These are phyloP conservation scores for Danio jaintianensis DNA, from an alignment of 2,797 vertebrate species.

Conservation along the genomic window DNA sequence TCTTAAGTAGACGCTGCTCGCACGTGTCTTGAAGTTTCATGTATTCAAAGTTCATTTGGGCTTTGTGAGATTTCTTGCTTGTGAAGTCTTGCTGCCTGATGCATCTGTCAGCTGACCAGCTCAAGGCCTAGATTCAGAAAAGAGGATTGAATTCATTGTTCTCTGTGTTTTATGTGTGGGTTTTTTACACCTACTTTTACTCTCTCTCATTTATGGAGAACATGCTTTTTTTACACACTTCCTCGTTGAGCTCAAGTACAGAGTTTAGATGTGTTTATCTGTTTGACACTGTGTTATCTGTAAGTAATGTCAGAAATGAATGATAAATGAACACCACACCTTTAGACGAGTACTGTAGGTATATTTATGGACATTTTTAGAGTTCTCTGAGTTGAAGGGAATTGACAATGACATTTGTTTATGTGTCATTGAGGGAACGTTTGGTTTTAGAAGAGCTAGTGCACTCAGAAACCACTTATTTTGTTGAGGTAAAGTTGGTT, in stretches of 20 bases:
- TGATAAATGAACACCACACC: neutral
- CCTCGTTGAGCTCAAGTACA: neutral
- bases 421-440: neutral
- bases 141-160: slow-evolving; percentile 20
- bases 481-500: too few relatives aligned
- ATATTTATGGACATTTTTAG: neutral
- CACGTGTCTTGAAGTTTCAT: slow-evolving; percentile 4
- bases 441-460: neutral
- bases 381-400: neutral
- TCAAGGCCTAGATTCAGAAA: slow-evolving; percentile 25
- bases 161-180: neutral
- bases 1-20: neutral
- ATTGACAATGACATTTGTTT: neutral
- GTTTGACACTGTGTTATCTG: neutral
- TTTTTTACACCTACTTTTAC: neutral
- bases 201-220: neutral
- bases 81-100: neutral
- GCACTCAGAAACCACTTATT: neutral
- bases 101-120: slow-evolving; percentile 46
- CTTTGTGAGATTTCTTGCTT: neutral
- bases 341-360: neutral
- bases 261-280: too few relatives aligned
- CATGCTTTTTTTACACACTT: neutral
- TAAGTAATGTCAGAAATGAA: neutral
- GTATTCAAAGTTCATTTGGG: neutral